Evolutionary conservation across 2,888 invertebrate species (phyloP).

Genomic region (Idaea biselata): DNA sequence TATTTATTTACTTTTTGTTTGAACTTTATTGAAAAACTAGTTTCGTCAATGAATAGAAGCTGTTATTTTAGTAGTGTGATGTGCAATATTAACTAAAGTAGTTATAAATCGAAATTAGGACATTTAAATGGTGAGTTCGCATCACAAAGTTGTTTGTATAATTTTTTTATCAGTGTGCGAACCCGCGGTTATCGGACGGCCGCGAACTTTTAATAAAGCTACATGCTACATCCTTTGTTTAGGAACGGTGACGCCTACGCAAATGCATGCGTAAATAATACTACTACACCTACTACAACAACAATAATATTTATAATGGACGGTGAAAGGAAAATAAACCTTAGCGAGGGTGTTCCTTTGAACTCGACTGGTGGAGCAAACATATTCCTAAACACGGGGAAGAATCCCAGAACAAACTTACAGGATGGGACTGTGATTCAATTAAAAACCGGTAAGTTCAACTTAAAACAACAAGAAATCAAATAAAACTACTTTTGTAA

Average conservation of each 20-base stretch:
- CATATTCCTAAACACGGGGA: constrained; percentile 71
- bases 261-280: constrained; percentile 49
- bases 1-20: constrained; percentile 56
- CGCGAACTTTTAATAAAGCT: constrained; percentile 65
- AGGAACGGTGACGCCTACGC: constrained; percentile 66
- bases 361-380: constrained; percentile 69
- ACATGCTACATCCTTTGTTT: constrained; percentile 74
- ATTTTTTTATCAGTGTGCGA: constrained; percentile 53
- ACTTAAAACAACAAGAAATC: constrained; percentile 4
- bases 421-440: constrained; percentile 70
- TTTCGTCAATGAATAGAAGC: constrained; percentile 28
- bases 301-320: constrained; percentile 61
- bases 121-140: constrained; percentile 40
- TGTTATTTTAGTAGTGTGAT: constrained; percentile 15
- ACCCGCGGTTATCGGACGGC: constrained; percentile 54
- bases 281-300: constrained; percentile 42
- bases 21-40: constrained; percentile 38
- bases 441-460: constrained; percentile 69
- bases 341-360: constrained; percentile 67
- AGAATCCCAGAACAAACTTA: constrained; percentile 58
- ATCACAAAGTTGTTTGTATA: constrained; percentile 35
- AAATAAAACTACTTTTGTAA: constrained; percentile 9
- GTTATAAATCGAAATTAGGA: neutral
- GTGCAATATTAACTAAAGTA: constrained; percentile 14
- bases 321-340: constrained; percentile 63